These are phyloP conservation scores for Scotopteryx bipunctaria DNA, from an alignment of 2,888 invertebrate species.

Conservation along the genomic window DNA sequence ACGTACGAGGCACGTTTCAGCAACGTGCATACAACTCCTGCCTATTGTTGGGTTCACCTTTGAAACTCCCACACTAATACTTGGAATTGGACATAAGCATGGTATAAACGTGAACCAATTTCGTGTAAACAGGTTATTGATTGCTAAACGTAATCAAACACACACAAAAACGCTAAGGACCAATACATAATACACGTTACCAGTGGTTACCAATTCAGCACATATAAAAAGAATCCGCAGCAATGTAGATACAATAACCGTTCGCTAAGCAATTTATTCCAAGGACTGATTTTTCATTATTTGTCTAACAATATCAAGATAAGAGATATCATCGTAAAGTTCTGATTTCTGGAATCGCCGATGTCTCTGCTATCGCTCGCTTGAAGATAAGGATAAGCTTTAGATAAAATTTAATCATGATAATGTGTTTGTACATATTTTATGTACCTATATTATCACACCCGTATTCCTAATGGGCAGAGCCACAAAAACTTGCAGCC, in stretches of 20 bases:
- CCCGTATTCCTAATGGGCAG: too few species aligned
- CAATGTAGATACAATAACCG: too few species aligned
- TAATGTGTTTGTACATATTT: too few species aligned
- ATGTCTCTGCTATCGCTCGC: slow-evolving; percentile 17
- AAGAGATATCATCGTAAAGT: slow-evolving; percentile 6
- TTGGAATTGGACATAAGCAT: slow-evolving; percentile 27
- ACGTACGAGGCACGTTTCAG: slow-evolving; percentile 50
- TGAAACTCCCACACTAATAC: slow-evolving; percentile 43
- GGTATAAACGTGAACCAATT: slow-evolving; percentile 25
- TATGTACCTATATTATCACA: too few species aligned
- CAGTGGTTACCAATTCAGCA: too few species aligned
- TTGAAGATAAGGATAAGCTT: slow-evolving; percentile 27
- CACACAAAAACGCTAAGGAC: too few species aligned
- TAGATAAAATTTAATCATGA: slow-evolving; percentile 35
- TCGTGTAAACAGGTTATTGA: slow-evolving; percentile 25
- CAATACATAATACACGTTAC: too few species aligned
- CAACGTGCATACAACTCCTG: slow-evolving; percentile 50
- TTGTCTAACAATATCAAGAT: too few species aligned
- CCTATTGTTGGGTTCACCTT: slow-evolving; percentile 42
- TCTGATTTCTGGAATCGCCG: slow-evolving; percentile 45
- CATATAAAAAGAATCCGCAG: background rate
- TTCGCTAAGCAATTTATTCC: background rate
- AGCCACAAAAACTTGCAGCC: too few species aligned
- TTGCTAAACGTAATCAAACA: slow-evolving; percentile 12
- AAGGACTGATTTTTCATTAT: too few species aligned